phyloP scores from a whole-genome alignment of 2,888 invertebrate species.

The Drosophila nr. perissopoda region DNA sequence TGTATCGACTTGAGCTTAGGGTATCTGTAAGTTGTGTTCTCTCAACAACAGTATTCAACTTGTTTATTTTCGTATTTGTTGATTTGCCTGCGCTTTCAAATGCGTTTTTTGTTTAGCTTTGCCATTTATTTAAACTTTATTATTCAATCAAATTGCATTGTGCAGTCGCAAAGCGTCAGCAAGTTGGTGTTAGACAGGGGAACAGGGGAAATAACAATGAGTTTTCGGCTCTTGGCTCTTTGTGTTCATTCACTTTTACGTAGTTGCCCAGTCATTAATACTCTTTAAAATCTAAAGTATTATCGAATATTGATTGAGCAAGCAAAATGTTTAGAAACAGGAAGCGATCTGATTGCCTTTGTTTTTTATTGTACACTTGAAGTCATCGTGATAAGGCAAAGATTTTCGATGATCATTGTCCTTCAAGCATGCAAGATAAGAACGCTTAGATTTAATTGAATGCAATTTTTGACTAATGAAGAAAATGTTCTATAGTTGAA shows the following conservation, averaged over 20 bases:
- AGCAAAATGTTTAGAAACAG: constrained; percentile 7
- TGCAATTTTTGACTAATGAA: not conserved
- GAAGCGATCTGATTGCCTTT: constrained; percentile 10
- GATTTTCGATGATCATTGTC: not conserved
- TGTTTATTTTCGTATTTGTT: constrained; percentile 49
- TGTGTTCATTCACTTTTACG: constrained; percentile 38
- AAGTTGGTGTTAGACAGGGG: constrained; percentile 1
- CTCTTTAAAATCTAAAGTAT: constrained; percentile 26
- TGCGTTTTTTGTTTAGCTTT: constrained; percentile 61
- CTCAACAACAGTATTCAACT: not conserved
- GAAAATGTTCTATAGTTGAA: not conserved
- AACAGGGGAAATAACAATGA: constrained; percentile 19
- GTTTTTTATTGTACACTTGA: not conserved
- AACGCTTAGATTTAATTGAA: not conserved
- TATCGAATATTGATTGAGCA: constrained; percentile 8
- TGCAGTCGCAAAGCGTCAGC: constrained; percentile 22
- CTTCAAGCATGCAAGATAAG: not conserved
- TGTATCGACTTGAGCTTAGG: not conserved
- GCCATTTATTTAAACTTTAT: constrained; percentile 66
- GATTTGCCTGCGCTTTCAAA: constrained; percentile 27
- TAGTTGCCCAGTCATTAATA: constrained; percentile 47
- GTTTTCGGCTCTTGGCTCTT: constrained; percentile 29
- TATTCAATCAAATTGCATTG: constrained; percentile 78
- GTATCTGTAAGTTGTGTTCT: not conserved
- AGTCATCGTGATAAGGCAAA: constrained; percentile 28